Evolutionary conservation across 2,113 vertebrate species (phyloP), one percentile per base, ranked within the genome.

Genomic region (Choloepus hoffmanni): DNA sequence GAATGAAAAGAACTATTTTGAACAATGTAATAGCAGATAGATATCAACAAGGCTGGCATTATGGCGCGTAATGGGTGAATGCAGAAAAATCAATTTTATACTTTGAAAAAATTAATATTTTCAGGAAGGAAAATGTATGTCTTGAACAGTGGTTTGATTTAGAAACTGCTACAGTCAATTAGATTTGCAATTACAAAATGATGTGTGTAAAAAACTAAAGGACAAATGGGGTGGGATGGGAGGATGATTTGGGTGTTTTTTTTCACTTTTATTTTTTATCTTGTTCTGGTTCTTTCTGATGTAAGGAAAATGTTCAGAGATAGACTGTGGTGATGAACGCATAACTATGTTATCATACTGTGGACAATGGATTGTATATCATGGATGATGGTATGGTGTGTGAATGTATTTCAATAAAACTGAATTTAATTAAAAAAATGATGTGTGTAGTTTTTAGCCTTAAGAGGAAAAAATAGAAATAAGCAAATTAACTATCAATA

Each of bases 101-200:
- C 48, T 94, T 90, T 40, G n/a, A 76, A 81, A 90, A 68, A 84
- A 4, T 83, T 23, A 55, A 53, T 82, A 65, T 79, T 84, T 95
- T 96, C 53, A 90, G 55, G 24, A 12, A 79, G n/a, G 23, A 94
- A 93, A 73, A 63, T 79, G 40, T 74, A 40, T 76, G 85, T 94
- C 33, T 60, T 87, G 23, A 36, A 45, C 9, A 67, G 60, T 63
- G 33, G n/a, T 65, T 84, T 90, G 30, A 60, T 45, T 85, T 63
- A 74, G 68, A 83, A 88, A 73, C 7, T 90, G 11, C 19, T 33
- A 5, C 77, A 72, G 33, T 93, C 40, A 30, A 1, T 58, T 43
- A 86, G 28, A 85, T 89, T 26, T 4, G 14, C 30, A 79, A 0
- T 73, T 93, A 73, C 50, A 50, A 33, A n/a, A 28, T 86, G 19